A percentile compares a stretch with the other conserved stretches of the same genome.
Evolutionary conservation across 1,140 invertebrate species (phyloP).

Genomic region (Micrasema longulum): DNA sequence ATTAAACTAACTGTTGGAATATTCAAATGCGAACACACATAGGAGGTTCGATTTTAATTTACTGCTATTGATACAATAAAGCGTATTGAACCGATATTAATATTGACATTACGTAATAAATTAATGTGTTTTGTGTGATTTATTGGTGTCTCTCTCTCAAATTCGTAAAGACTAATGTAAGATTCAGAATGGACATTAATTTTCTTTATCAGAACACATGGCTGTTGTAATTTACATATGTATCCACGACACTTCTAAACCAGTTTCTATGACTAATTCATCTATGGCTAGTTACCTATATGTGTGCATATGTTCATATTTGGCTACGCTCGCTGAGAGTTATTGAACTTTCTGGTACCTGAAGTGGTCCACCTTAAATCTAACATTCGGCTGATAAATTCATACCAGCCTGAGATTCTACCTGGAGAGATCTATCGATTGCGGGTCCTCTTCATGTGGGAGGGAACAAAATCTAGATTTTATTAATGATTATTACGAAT

Average conservation of each 20-base stretch:
- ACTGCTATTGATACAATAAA: too few relatives aligned
- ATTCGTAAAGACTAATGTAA: constrained; percentile 8
- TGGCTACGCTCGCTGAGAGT: constrained; percentile 6
- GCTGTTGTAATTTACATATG: constrained; percentile 23
- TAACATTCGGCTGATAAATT: neutral
- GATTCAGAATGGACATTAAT: constrained; percentile 22
- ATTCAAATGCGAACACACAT: too few relatives aligned
- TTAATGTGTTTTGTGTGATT: constrained; percentile 11
- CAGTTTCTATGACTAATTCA: constrained; percentile 32
- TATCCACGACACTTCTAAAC: constrained; percentile 29
- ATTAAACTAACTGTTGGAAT: too few relatives aligned
- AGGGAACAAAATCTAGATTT: constrained; percentile 5
- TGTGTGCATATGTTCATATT: neutral
- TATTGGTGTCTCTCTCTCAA: constrained; percentile 6
- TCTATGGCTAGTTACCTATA: neutral
- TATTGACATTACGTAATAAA: constrained; percentile 14
- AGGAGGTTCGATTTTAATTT: too few relatives aligned
- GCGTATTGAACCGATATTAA: too few relatives aligned
- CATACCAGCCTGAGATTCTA: neutral
- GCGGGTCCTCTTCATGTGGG: constrained; percentile 1
- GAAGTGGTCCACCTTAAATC: constrained; percentile 3
- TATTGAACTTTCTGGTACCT: constrained; percentile 22
- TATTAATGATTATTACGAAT: constrained; percentile 12
- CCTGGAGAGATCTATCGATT: constrained; percentile 4
- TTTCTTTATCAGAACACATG: constrained; percentile 34